These are phyloP conservation scores for Denticeps clupeoides DNA, from an alignment of 2,797 vertebrate species.

Conservation along the genomic window DNA sequence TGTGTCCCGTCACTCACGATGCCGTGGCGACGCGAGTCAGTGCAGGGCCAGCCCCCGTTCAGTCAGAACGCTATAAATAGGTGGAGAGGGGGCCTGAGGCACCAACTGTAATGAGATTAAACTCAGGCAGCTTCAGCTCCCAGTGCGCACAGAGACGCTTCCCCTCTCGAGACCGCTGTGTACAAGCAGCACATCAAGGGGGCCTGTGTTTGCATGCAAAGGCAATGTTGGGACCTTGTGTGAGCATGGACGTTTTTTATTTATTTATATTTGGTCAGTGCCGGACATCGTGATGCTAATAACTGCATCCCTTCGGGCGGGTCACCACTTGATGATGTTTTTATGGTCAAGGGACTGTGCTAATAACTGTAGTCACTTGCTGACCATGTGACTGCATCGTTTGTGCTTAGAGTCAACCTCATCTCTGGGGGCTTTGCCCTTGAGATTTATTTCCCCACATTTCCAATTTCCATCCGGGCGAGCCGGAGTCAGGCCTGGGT, in stretches of 20 bases:
- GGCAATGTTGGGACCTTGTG: background rate
- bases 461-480: no score
- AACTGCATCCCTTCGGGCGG: no score
- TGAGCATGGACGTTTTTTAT: background rate
- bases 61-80: conserved; percentile 57
- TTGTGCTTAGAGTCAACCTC: no score
- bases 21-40: conserved; percentile 26
- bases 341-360: no score
- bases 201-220: conserved; percentile 27
- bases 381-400: no score
- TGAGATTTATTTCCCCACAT: no score
- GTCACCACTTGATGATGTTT: no score
- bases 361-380: no score
- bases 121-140: conserved; percentile 51
- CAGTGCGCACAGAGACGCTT: conserved; percentile 51
- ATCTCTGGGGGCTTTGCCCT: no score
- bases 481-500: conserved; percentile 19
- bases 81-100: conserved; percentile 42
- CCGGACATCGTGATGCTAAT: no score
- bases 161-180: conserved; percentile 39
- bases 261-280: no score
- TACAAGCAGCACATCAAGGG: conserved; percentile 37
- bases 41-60: conserved; percentile 29
- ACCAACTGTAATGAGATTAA: conserved; percentile 60
- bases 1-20: no score